Percentiles rank a stretch among this genome's conserved stretches.
These are phyloP conservation scores for Ciconia stormi DNA, from an alignment of 2,113 vertebrate species.

Conservation along the genomic window DNA sequence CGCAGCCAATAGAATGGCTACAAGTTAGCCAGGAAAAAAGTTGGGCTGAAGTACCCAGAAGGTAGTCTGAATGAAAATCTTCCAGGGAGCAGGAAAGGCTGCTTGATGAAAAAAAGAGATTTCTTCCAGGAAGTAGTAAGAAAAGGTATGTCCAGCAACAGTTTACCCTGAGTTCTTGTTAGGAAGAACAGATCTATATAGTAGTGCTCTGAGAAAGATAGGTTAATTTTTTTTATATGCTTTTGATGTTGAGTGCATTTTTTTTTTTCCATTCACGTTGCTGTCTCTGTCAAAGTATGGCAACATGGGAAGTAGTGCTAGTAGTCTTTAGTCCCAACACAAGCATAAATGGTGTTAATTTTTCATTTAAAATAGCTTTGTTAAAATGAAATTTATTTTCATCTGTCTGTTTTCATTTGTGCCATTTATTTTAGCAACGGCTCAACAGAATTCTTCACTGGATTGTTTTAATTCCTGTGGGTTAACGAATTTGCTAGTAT, in stretches of 20 bases:
- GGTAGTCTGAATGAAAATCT: not conserved
- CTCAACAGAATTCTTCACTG: not conserved
- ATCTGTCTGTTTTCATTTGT: not conserved
- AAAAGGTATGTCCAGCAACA: not conserved
- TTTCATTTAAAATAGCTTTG: constrained; percentile 8
- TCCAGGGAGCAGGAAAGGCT: not conserved
- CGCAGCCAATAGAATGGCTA: not conserved
- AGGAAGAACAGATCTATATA: not conserved
- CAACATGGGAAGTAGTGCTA: not conserved
- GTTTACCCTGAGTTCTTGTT: not conserved
- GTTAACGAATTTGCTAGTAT: constrained; percentile 20
- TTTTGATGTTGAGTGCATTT: not conserved
- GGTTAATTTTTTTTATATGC: not conserved
- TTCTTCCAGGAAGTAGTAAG: not conserved
- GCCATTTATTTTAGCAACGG: constrained; percentile 6
- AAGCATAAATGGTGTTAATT: constrained; percentile 9
- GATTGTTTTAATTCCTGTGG: constrained; percentile 33
- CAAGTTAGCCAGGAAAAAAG: not conserved
- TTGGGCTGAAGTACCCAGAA: not conserved
- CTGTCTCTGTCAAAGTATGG: not conserved
- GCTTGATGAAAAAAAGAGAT: not conserved
- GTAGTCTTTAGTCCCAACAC: not conserved
- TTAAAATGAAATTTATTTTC: constrained; percentile 19
- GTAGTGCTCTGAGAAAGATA: not conserved
- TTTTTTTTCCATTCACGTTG: not conserved